Evolutionary conservation across 2,888 invertebrate species (phyloP), one percentile per base, ranked within the genome.

Genomic region (Drosophila cyrtoloma): DNA sequence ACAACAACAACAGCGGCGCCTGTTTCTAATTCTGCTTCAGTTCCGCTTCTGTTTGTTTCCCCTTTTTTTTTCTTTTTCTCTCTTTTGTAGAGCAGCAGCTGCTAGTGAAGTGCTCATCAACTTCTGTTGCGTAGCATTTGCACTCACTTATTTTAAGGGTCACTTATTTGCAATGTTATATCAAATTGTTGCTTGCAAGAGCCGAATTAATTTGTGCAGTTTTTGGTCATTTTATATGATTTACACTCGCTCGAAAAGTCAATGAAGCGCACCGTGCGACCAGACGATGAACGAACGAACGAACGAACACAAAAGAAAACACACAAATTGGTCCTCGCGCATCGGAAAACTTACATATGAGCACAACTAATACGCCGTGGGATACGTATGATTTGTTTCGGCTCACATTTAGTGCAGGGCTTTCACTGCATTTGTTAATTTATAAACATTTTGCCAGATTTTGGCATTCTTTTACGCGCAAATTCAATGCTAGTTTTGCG

Each of bases 241-340:
- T 73, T 69, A 50, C 68, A 76, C 68, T 86, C 66, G 79, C 66
- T 74, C 70, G 82, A 87, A 86, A 88, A 86, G 89, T 88, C 88
- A 86, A 86, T 88, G 82, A 86, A 81, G 86, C 86, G 88, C 82
- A 86, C 83, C 67, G 81, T 80, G 68, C 71, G 80, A 74, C 73
- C 86, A 86, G 86, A 82, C 85, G 64, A 77, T 78, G 74, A 77
- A 79, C 75, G 81, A 75, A 65, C 75, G 68, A 66, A 67, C 62
- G 81, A 75, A 65, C 75, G 69, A 66, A 67, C 62, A 85, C 89
- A 86, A 86, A 88, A 84, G 82, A 82, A 86, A 88, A 84, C 69
- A 62, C 76, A 73, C 75, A 75, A 84, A 74, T 63, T 50, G 42
- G 42, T 50, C 47, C 64, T 52, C n/a, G 52, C 44, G 26, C 30